Conservation (phyloP, 2,888 invertebrate species). For the Andrena fulva region DNA sequence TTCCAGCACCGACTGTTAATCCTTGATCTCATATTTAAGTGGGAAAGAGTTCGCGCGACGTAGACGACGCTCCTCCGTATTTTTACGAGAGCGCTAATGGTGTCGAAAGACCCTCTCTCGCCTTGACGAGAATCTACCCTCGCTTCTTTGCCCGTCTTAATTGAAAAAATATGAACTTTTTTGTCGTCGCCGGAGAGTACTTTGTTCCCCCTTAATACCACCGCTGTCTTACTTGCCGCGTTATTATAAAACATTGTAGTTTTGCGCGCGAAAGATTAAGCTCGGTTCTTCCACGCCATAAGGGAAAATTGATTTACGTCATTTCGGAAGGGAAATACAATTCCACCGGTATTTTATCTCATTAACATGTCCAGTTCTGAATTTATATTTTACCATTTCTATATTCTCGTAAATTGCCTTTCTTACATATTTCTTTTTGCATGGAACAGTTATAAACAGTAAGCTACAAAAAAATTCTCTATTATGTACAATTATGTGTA, state of each 20-base stretch:
- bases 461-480: no score
- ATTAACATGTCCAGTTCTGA: background rate
- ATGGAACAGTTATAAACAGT: no score
- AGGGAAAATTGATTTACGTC: constrained; percentile 66
- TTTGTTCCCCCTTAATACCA: constrained; percentile 72
- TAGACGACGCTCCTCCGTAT: constrained; percentile 69
- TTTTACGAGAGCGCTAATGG: constrained; percentile 81
- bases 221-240: constrained; percentile 67
- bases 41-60: constrained; percentile 64
- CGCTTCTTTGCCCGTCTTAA: constrained; percentile 77
- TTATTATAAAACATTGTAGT: constrained; percentile 73
- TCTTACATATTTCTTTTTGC: background rate
- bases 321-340: background rate
- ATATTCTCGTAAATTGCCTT: background rate
- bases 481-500: no score
- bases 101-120: constrained; percentile 74
- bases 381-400: background rate
- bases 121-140: constrained; percentile 72
- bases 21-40: constrained; percentile 72
- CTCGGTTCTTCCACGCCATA: constrained; percentile 28
- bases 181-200: constrained; percentile 79
- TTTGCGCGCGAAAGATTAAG: constrained; percentile 65
- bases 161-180: constrained; percentile 84
- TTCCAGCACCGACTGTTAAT: constrained; percentile 53
- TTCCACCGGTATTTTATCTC: background rate